Evolutionary conservation across 2,113 vertebrate genomes (phyloP).

Genomic region (Tauraco erythrolophus): DNA sequence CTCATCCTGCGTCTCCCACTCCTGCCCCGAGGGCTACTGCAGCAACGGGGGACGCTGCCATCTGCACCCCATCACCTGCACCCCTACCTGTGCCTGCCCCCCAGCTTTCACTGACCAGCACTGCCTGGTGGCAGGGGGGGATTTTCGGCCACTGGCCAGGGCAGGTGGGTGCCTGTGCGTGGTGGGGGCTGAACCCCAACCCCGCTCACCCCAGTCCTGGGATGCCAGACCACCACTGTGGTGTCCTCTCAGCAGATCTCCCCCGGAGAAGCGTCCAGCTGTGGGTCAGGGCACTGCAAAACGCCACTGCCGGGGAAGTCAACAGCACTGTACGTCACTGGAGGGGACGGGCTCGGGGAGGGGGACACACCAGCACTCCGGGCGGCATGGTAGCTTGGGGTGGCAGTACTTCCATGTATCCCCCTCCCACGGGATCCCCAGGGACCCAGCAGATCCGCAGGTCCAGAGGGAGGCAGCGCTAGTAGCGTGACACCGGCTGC

Average conservation of each 20-base stretch:
- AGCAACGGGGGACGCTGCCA: not conserved
- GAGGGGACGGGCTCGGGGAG: not conserved
- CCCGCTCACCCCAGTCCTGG: fast-evolving
- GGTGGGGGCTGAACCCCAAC: fast-evolving
- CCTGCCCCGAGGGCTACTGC: slow-evolving; percentile 39
- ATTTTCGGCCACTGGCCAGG: not conserved
- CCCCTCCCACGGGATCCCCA: fast-evolving
- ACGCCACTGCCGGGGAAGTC: not conserved
- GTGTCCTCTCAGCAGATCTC: not conserved
- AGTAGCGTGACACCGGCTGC: fast-evolving
- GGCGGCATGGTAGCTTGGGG: not conserved
- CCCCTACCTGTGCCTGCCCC: not conserved
- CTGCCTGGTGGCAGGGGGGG: slow-evolving; percentile 43
- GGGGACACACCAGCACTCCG: not conserved
- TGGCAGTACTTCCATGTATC: fast-evolving
- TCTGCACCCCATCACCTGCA: not conserved
- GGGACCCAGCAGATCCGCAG: not conserved
- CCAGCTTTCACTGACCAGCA: not conserved
- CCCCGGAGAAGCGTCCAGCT: slow-evolving; percentile 5
- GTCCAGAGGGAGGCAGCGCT: not conserved
- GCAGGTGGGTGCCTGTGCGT: not conserved
- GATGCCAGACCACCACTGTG: not conserved
- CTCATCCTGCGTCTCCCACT: not conserved
- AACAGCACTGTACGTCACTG: not conserved
- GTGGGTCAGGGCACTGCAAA: not conserved